Evolutionary conservation across 2,888 invertebrate genomes (phyloP).

Genomic region (Augiades crinisus): DNA sequence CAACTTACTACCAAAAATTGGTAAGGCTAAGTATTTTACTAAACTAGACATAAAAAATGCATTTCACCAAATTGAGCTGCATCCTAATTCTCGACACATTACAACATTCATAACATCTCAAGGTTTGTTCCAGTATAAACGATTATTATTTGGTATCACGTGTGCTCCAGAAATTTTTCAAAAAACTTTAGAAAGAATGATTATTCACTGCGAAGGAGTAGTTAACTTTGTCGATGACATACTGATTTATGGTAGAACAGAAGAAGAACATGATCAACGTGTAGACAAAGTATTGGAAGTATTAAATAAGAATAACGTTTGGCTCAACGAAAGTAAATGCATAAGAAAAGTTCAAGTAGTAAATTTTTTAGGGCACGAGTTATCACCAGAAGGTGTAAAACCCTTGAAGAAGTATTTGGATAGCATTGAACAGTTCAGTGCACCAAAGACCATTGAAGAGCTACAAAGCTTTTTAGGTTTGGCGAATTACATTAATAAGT

Average conservation of each 20-base stretch:
- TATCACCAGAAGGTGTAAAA: conserved; percentile 36
- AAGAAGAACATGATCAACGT: conserved; percentile 28
- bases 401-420: no score
- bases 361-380: conserved; percentile 32
- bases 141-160: conserved; percentile 50
- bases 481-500: conserved; percentile 34
- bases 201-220: conserved; percentile 42
- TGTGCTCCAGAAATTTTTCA: conserved; percentile 50
- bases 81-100: conserved; percentile 40
- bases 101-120: conserved; percentile 50
- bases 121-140: conserved; percentile 49
- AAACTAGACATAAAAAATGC: conserved; percentile 44
- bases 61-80: conserved; percentile 49
- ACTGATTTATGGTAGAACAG: conserved; percentile 27
- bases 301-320: conserved; percentile 29
- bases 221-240: conserved; percentile 40
- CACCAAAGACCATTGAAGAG: no score
- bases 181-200: conserved; percentile 46
- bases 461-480: no score
- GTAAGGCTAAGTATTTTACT: conserved; percentile 32
- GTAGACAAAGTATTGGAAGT: conserved; percentile 27
- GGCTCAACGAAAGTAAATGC: conserved; percentile 32
- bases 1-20: conserved; percentile 35
- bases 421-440: no score
- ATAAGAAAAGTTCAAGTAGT: conserved; percentile 13